Conservation (phyloP, 2,888 invertebrate species). For the Pheosia tremula region DNA sequence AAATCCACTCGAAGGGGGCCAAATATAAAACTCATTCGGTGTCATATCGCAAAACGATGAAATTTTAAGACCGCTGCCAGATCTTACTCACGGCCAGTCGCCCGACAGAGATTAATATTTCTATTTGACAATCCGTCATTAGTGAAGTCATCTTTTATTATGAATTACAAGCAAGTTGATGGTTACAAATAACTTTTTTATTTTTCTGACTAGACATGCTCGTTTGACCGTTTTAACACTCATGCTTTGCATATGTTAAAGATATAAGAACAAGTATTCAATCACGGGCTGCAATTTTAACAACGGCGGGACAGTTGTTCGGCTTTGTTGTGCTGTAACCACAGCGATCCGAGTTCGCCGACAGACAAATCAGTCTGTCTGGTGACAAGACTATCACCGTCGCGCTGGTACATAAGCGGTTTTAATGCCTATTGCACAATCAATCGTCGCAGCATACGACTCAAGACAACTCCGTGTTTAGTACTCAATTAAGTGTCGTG, state of each 20-base stretch:
- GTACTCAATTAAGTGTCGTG: constrained; percentile 41
- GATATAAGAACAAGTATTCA: constrained; percentile 18
- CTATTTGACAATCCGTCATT: constrained; percentile 26
- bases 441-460: constrained; percentile 44
- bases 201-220: constrained; percentile 24
- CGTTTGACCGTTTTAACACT: constrained; percentile 20
- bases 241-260: constrained; percentile 28
- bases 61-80: constrained; percentile 37
- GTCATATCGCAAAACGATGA: constrained; percentile 41
- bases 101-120: constrained; percentile 23
- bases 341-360: constrained; percentile 28
- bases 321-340: constrained; percentile 44
- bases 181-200: constrained; percentile 24
- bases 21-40: constrained; percentile 42
- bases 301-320: constrained; percentile 17
- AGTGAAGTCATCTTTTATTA: constrained; percentile 26
- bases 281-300: constrained; percentile 11
- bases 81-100: constrained; percentile 25
- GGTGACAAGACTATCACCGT: constrained; percentile 35
- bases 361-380: constrained; percentile 39
- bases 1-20: constrained; percentile 38
- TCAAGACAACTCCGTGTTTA: constrained; percentile 53
- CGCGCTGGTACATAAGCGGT: constrained; percentile 21
- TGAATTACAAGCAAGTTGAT: constrained; percentile 21
- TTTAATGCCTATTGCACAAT: constrained; percentile 49